Evolutionary conservation across 2,113 vertebrate genomes (phyloP).

Genomic region (Crotophaga sulcirostris): DNA sequence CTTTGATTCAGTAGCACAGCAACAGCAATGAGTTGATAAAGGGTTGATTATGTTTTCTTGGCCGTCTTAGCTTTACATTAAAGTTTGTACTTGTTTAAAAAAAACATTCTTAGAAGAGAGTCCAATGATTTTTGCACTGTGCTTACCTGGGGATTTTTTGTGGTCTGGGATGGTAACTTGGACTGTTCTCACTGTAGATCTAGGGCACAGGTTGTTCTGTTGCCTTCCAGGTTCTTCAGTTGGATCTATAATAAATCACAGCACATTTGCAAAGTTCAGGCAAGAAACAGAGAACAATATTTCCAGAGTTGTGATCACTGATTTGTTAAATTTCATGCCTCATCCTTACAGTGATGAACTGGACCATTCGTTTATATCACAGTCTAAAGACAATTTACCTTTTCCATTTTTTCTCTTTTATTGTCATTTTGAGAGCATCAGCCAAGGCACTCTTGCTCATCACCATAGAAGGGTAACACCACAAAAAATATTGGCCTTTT

Average conservation of each 20-base stretch:
- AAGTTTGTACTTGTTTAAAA: background rate
- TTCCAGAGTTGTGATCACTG: background rate
- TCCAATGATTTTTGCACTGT: background rate
- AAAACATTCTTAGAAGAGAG: background rate
- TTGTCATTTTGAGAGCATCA: background rate
- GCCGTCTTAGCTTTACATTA: background rate
- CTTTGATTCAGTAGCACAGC: background rate
- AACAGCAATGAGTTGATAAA: background rate
- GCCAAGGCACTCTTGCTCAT: background rate
- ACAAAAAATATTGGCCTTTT: background rate
- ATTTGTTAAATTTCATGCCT: background rate
- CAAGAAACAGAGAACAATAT: background rate
- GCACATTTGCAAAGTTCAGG: background rate
- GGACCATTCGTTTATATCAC: background rate
- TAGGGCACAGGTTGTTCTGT: background rate
- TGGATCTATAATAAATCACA: background rate
- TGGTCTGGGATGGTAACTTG: accelerated
- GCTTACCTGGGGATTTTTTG: background rate
- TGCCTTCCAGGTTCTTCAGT: background rate
- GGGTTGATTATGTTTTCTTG: background rate
- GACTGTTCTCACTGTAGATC: background rate
- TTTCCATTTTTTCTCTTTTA: background rate
- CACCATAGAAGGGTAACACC: background rate
- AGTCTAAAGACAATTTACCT: background rate
- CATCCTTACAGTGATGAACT: background rate